Conservation (phyloP, 2,888 invertebrate species). For the Beris morrisii region DNA sequence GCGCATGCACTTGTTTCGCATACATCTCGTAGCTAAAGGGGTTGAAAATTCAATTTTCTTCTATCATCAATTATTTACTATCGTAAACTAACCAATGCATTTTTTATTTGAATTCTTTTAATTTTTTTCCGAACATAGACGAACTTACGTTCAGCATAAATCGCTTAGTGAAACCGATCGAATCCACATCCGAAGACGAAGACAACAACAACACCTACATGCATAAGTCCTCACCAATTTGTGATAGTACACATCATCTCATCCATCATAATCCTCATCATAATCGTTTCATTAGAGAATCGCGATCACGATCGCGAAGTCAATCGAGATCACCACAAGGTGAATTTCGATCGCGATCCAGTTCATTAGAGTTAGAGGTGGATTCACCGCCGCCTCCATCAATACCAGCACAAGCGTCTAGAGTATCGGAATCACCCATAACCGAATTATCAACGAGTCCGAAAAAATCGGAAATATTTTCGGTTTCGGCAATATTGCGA, state of each 20-base stretch:
- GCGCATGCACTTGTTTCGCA: conserved; percentile 36
- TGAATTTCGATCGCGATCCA: conserved; percentile 55
- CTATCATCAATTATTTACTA: conserved; percentile 21
- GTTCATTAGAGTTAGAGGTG: conserved; percentile 75
- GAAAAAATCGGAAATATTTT: conserved; percentile 80
- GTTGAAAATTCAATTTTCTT: conserved; percentile 32
- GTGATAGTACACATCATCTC: conserved; percentile 37
- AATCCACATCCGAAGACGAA: conserved; percentile 64
- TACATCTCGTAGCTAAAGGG: conserved; percentile 20
- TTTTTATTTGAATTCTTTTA: not conserved
- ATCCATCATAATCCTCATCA: conserved; percentile 50
- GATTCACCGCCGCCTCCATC: conserved; percentile 69
- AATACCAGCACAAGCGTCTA: conserved; percentile 31
- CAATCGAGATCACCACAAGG: conserved; percentile 48
- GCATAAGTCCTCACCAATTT: conserved; percentile 44
- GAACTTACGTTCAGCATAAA: conserved; percentile 84
- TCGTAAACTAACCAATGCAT: conserved; percentile 3
- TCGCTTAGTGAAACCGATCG: conserved; percentile 68
- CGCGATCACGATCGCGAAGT: conserved; percentile 52
- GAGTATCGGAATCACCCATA: conserved; percentile 48
- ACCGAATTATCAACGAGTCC: conserved; percentile 54
- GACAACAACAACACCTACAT: conserved; percentile 58
- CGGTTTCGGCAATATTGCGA: conserved; percentile 78
- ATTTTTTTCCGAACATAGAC: conserved; percentile 61
- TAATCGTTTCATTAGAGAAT: conserved; percentile 45